Evolutionary conservation across 2,888 invertebrate genomes (phyloP).

Genomic region (Mythimna vitellina): DNA sequence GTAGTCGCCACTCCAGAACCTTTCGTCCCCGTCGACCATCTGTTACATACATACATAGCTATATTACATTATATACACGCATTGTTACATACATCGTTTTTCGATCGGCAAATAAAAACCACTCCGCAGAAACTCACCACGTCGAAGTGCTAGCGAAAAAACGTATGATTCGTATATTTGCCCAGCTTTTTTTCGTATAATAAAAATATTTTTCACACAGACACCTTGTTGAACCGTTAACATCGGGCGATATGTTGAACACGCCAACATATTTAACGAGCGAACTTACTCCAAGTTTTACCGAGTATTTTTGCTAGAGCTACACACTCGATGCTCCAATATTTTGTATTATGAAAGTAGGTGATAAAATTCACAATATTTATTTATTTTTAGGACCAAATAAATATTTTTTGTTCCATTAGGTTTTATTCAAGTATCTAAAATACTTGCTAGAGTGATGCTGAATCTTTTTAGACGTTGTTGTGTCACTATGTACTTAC

Average conservation of each 20-base stretch:
- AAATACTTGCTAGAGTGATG: not conserved
- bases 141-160: not conserved
- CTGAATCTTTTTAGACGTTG: too few relatives aligned
- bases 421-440: not conserved
- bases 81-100: not conserved
- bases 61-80: too few relatives aligned
- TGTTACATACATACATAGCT: too few relatives aligned
- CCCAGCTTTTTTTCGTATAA: constrained; percentile 5
- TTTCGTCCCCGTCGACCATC: too few relatives aligned
- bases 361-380: constrained; percentile 9
- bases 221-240: constrained; percentile 66
- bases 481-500: too few relatives aligned
- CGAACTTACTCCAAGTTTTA: constrained; percentile 31
- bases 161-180: constrained; percentile 14
- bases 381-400: not conserved
- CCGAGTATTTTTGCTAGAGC: constrained; percentile 27
- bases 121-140: constrained; percentile 1
- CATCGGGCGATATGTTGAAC: constrained; percentile 64
- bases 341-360: constrained; percentile 31
- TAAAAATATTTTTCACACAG: constrained; percentile 61
- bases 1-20: too few relatives aligned
- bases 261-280: constrained; percentile 63
- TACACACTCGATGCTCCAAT: constrained; percentile 10
- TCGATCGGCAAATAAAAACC: not conserved
- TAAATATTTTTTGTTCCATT: too few relatives aligned